Conservation (phyloP, 2,113 vertebrate genomes). For the Halcyon senegalensis region DNA sequence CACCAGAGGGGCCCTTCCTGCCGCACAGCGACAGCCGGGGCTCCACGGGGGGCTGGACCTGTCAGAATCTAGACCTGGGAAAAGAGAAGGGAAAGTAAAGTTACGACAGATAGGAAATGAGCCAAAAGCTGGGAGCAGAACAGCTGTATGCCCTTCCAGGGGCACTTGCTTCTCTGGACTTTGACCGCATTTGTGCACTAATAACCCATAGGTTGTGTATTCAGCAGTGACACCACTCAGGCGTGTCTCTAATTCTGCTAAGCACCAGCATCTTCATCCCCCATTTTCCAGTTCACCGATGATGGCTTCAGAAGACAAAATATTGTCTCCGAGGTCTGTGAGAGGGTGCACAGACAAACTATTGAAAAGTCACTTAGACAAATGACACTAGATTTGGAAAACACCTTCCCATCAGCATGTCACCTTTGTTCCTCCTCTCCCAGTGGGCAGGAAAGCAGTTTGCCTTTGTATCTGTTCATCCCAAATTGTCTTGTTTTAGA, state of each 20-base stretch:
- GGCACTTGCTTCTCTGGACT: neutral
- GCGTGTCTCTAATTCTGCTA: neutral
- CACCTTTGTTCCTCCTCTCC: neutral
- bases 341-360: rapidly evolving
- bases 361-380: neutral
- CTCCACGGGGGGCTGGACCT: neutral
- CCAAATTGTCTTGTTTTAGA: neutral
- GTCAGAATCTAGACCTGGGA: neutral
- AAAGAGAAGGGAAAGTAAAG: neutral
- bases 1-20: no score
- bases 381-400: neutral
- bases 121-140: neutral
- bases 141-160: neutral
- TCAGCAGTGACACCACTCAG: neutral
- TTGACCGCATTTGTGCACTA: neutral
- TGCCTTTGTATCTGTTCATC: neutral
- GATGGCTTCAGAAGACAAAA: neutral
- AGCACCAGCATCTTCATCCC: neutral
- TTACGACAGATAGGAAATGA: neutral
- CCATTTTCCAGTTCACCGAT: neutral
- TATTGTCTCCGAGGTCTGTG: neutral
- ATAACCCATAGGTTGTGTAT: neutral
- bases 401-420: neutral
- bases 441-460: neutral
- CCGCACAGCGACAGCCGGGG: no score